phyloP scores from a whole-genome alignment of 2,888 invertebrate genomes.

The Orchesella flavescens region DNA sequence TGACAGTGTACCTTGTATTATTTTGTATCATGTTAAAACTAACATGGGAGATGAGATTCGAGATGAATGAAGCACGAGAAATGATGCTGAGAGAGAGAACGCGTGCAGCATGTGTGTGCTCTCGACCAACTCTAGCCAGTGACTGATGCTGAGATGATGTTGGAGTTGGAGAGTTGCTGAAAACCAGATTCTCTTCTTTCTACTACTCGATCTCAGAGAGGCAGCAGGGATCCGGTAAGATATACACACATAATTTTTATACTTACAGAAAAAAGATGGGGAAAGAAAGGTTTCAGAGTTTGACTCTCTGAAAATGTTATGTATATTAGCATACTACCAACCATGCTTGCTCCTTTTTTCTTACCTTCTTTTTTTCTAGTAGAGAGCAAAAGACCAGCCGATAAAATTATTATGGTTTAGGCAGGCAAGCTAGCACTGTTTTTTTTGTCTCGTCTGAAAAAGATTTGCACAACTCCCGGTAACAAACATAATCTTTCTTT shows the following conservation, averaged over 20 bases:
- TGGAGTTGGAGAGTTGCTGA: conserved; percentile 25
- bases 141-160: conserved; percentile 38
- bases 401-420: too few relatives aligned
- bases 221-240: not conserved
- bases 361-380: not conserved
- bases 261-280: not conserved
- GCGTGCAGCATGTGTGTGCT: conserved; percentile 45
- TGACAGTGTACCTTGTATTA: too few relatives aligned
- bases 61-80: conserved; percentile 36
- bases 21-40: not conserved
- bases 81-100: conserved; percentile 14
- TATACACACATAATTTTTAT: too few relatives aligned
- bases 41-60: conserved; percentile 8
- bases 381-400: too few relatives aligned
- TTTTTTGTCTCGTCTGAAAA: too few relatives aligned
- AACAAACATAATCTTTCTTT: too few relatives aligned
- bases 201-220: not conserved
- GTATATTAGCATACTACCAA: too few relatives aligned
- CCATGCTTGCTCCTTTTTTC: not conserved
- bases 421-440: too few relatives aligned
- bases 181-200: conserved; percentile 33
- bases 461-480: too few relatives aligned
- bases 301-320: not conserved
- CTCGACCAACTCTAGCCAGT: conserved; percentile 55
- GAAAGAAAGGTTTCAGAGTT: not conserved